Conservation (phyloP, 2,888 invertebrate genomes). For the Stenolophus ochropezus region DNA sequence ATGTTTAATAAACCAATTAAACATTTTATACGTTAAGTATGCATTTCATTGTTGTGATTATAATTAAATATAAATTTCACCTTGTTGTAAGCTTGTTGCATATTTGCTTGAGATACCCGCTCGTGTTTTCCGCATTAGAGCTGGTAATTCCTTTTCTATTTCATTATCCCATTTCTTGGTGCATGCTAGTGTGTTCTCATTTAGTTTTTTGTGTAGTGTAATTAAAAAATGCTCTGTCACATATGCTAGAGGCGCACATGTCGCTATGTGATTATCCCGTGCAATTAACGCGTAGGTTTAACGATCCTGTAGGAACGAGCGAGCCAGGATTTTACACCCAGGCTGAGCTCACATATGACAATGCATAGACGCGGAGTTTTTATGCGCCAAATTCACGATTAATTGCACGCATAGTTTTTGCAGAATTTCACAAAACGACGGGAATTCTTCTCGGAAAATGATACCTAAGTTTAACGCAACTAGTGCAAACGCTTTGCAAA, state of each 20-base stretch:
- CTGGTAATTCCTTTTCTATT: neutral
- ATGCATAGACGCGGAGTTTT: neutral
- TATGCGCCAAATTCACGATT: neutral
- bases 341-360: neutral
- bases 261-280: slow-evolving; percentile 43
- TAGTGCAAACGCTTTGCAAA: too few relatives aligned
- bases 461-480: too few relatives aligned
- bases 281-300: slow-evolving; percentile 52
- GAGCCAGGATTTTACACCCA: neutral
- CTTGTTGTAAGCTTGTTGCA: too few relatives aligned
- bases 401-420: neutral
- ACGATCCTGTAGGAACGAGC: slow-evolving; percentile 31
- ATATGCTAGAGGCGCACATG: neutral
- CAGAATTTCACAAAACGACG: too few relatives aligned
- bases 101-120: too few relatives aligned
- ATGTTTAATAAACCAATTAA: too few relatives aligned
- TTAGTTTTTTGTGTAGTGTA: neutral
- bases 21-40: too few relatives aligned
- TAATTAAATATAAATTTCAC: too few relatives aligned
- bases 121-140: neutral
- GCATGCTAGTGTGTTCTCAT: neutral
- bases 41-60: too few relatives aligned
- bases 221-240: slow-evolving; percentile 34
- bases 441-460: too few relatives aligned
- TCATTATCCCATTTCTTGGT: neutral